Base-by-base conservation (phyloP, 2,888 invertebrate genomes). In the Drosophila peninsularis region DNA sequence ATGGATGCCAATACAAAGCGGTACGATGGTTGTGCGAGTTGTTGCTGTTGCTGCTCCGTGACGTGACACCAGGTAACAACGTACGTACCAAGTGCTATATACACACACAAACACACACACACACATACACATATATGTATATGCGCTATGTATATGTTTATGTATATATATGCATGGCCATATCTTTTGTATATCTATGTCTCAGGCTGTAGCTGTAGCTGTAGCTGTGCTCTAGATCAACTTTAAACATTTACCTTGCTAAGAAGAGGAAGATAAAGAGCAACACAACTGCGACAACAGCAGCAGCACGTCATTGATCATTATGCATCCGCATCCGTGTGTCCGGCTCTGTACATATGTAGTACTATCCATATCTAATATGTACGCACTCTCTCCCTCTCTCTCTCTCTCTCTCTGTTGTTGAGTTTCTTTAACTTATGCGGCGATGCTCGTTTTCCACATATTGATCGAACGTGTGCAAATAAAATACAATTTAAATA, bases 401-500 rank as follows among this genome's bases (percentile, higher is more conserved):
- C 21, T 9, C 50, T 24, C 10, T 52, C 21, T 34, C 36, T 52
- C 6, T 50, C 14, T 1, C 13, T n/a, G 11, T 17, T 17, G 14
- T 21, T 49, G n/a, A n/a, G 50, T 78, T 56, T 67, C 68, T 80
- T 65, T 68, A 71, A 78, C 71, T 69, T 79, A 78, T 79, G 75
- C 74, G 70, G 14, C 42, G 49, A 47, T 53, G 50, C 62, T 62
- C 63, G 84, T 76, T 82, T 76, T 71, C 77, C 83, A 84, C 89
- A 74, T 87, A 81, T 84, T 82, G 89, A 88, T 86, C 77, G 81
- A 88, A 88, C 87, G 89, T 90, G 90, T 87, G 89, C 90, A 90
- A 89, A 90, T 90, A 89, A 80, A 80, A 88, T 85, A 85, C 82
- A 90, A 88, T 89, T 90, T 89, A 90, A 88, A 90, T 90, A 90